phyloP scores from a whole-genome alignment of 2,113 vertebrate genomes.

The Neotoma lepida region DNA sequence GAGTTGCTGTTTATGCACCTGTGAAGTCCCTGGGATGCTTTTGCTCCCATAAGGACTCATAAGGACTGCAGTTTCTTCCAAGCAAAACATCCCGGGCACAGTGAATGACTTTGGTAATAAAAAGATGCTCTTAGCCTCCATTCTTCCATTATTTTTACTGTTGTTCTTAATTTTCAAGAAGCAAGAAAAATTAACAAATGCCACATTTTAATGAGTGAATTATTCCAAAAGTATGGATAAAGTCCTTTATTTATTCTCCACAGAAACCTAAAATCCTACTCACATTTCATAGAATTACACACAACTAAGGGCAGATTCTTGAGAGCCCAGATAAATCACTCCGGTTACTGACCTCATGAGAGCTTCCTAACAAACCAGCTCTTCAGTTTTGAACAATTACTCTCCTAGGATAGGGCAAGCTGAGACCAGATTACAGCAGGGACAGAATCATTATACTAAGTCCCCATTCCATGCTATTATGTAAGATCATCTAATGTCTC shows the following conservation, averaged over 20 bases:
- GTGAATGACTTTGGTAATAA: slow-evolving; percentile 35
- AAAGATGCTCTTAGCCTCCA: slow-evolving; percentile 7
- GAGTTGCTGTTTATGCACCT: background rate
- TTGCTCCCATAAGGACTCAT: background rate
- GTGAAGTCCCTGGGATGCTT: background rate
- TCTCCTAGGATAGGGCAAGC: slow-evolving; percentile 55
- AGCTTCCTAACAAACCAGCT: background rate
- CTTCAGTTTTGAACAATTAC: slow-evolving; percentile 65
- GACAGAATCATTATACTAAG: slow-evolving; percentile 48
- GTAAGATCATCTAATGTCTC: background rate
- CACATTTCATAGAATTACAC: slow-evolving; percentile 33
- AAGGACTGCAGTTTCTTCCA: background rate
- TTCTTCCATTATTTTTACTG: slow-evolving; percentile 48
- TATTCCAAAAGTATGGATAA: slow-evolving; percentile 21
- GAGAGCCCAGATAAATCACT: slow-evolving; percentile 28
- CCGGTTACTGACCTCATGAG: slow-evolving; percentile 28
- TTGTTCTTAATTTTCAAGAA: slow-evolving; percentile 53
- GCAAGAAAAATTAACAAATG: slow-evolving; percentile 46
- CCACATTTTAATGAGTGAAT: slow-evolving; percentile 50
- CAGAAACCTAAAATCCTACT: slow-evolving; percentile 39
- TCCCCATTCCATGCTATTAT: background rate
- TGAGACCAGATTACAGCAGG: slow-evolving; percentile 5
- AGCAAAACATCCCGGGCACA: background rate
- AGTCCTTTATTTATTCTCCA: background rate
- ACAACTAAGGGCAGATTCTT: slow-evolving; percentile 51